Base-by-base conservation (phyloP, 1,140 invertebrate species). In the Habropoda laboriosa region DNA sequence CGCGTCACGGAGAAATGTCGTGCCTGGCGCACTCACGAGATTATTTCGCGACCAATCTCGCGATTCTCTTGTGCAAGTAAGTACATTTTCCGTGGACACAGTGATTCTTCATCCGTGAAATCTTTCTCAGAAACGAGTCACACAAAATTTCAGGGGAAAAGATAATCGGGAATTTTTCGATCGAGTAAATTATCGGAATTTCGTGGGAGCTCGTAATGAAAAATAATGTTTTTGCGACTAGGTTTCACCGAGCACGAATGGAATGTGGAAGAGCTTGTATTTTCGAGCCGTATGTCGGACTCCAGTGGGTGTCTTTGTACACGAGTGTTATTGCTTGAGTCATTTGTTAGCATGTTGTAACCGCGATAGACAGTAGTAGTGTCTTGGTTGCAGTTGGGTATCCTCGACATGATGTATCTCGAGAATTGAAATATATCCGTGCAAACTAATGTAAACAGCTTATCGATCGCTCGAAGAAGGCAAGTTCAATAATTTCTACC, bases 1-100 rank as follows among this genome's bases (percentile, higher is more conserved):
- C 45, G 35, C 58, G 79, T 79, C 70, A 81, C 72, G 61, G 60
- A 86, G 80, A 83, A 87, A 87, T 83, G 80, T 70, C n/a, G 67
- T 49, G 75, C 85, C 73, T 60, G 27, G 47, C 61, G 47, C 51
- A 45, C 45, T 32, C 64, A 24, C 30, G 32, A 45, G 30, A 71
- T 80, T 66, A 57, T 73, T 72, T 70, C 45, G 21, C 42, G 73
- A 24, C 38, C 82, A 81, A 68, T 84, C 81, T 72, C 80, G 79
- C 55, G 79, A 57, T 67, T 24, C 38, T 6, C 63, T 85, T 86
- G 64, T 64, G 82, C 68, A 85, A 86, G n/a, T 63, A 85, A 86
- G n/a, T 63, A 32, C 51, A 85, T 81, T 84, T 66, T 57, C 40
- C 24, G 1, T 24, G 40, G 6, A 40, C 35, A 71, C 18, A 27